Base-by-base conservation (phyloP, 1,140 invertebrate genomes). In the Propsilocerus akamusi region DNA sequence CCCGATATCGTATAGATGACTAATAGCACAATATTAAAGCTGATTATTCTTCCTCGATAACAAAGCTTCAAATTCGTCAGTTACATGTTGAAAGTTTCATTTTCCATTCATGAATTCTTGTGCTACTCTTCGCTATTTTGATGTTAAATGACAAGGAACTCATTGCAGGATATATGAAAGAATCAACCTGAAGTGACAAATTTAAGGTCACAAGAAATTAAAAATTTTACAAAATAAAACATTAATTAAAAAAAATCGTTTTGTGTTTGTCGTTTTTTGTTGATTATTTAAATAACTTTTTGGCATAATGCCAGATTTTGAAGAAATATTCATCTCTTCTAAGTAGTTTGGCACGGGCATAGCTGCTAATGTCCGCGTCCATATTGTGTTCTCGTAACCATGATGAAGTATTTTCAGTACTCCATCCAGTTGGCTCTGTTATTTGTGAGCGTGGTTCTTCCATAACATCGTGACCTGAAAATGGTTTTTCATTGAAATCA, bases 271-370 rank as follows among this genome's bases (percentile, higher is more conserved):
- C 6, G 17, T 14, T 20, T n/a, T 23, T 23, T 12, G 22, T n/a
- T 14, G 12, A 25, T 73, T 76, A 81, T 67, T 83, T 76, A 67
- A 89, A 89, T 30, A 89, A 70, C 64, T 85, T 78, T 56, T 81
- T 81, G 48, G 84, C 83, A 57, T 87, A 84, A 65, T 81, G 80
- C 84, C 85, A 90, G 66, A 94, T 85, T 53, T 84, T 76, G 78
- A 94, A 94, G 78, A 93, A 94, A 69, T 94, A 94, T 70, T 94
- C 90, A 60, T 91, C 86, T 58, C 80, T 76, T 53, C 84, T 72
- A 8, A 91, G 70, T 14, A 93, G 70, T 48, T 80, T 80, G 32
- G 82, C 81, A 53, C 83, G 77, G 1, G 88, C 83, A 66, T 93
- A 93, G 25, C 83, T 85, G 53, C 80, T 76, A 55, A 94, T 92